phyloP scores from a whole-genome alignment of 2,113 vertebrate genomes.

The Laticauda colubrina region DNA sequence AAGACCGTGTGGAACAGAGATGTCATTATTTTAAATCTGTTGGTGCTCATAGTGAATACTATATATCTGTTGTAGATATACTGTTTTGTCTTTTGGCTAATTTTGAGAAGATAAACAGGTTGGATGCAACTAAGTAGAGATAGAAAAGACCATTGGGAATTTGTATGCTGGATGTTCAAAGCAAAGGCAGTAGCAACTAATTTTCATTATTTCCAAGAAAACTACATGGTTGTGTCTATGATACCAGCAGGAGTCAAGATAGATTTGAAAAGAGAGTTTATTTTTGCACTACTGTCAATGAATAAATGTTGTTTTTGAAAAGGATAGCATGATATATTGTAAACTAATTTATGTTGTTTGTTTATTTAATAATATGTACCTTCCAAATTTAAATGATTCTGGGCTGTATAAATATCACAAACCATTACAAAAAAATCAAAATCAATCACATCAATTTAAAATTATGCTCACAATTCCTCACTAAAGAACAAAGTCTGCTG shows the following conservation, averaged over 20 bases:
- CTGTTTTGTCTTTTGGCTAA: neutral
- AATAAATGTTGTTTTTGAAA: neutral
- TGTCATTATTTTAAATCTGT: accelerated
- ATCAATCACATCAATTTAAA: neutral
- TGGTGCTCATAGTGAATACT: slow-evolving; percentile 22
- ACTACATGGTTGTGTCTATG: neutral
- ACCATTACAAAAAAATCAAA: neutral
- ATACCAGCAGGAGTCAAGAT: neutral
- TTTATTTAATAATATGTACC: neutral
- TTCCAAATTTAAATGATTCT: neutral
- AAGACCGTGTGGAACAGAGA: neutral
- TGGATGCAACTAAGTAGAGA: neutral
- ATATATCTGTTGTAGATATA: slow-evolving; percentile 7
- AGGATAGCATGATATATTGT: neutral
- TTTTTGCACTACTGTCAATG: neutral
- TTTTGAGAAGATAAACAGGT: neutral
- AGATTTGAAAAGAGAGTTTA: neutral
- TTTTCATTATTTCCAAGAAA: neutral
- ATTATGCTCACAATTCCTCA: neutral
- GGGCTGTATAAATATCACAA: neutral
- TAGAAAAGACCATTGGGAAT: neutral
- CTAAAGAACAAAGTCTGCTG: neutral
- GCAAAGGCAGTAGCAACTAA: neutral
- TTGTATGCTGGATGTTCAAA: neutral
- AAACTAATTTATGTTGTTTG: neutral